Base-by-base conservation (phyloP, 1,140 invertebrate species). In the Thalassaphorura encarpata region DNA sequence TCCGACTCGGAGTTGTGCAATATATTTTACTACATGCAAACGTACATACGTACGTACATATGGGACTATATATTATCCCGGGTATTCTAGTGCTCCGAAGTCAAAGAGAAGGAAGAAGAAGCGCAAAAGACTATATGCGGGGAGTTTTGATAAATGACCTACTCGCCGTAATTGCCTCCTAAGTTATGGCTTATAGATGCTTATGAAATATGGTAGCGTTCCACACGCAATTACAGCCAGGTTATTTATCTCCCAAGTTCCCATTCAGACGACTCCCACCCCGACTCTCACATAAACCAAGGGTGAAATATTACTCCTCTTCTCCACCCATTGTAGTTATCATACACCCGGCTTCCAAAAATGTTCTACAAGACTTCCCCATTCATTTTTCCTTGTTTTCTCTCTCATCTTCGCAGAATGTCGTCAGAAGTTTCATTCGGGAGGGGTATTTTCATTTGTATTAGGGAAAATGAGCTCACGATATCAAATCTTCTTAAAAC, bases 171-270 rank as follows among this genome's bases (percentile, higher is more conserved):
- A 76, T 76, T 76, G 73, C 75, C 74, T 74, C 64, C 70, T 74
- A 76, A 75, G 73, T 75, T 76, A 76, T 75, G 73, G 73, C 71
- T 71, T 70, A 73, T 73, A 72, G 71, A 6, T 70, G 69, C 67
- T 67, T 72, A 75, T 76, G 74, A 76, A 75, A 75, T 76, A 76
- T 75, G 73, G 72, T 73, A 73, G 74, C 72, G 74, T 69, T 75
- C 73, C 68, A 68, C 72, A 73, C 72, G 74, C 75, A 76, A 75
- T 76, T 75, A 75, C 73, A 69, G 54, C 70, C 66, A 66, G 69
- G 74, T 74, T 75, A 75, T 76, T 76, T 75, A 76, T 76, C 72
- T 76, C 74, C 47, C 18, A 31, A 39, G 48, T 51, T 51, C 21
- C 3, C 11, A n/a, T n/a, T 36, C 33, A n/a, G 33, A 11, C 11